These are phyloP conservation scores for Hedya salicella DNA, from an alignment of 2,888 invertebrate species.

Conservation along the genomic window DNA sequence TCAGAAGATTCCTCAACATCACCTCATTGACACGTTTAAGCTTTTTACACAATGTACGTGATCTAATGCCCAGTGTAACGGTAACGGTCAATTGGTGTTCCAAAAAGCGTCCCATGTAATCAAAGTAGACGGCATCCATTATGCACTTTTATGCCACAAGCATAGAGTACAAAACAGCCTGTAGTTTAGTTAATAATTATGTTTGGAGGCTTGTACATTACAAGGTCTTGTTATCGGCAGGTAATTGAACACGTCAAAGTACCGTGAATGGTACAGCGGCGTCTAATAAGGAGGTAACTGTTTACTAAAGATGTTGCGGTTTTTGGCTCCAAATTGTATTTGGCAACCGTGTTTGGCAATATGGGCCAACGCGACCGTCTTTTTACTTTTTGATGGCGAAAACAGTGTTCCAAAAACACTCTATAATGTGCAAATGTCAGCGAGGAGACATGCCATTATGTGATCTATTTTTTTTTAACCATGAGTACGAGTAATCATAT, in stretches of 20 bases:
- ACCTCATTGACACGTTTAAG: constrained; percentile 53
- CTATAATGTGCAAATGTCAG: too few species aligned
- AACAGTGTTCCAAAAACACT: too few species aligned
- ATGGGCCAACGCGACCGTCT: constrained; percentile 16
- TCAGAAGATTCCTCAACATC: constrained; percentile 43
- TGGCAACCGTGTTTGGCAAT: neutral
- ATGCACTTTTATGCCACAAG: constrained; percentile 14
- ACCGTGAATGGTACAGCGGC: constrained; percentile 49
- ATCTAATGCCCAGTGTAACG: constrained; percentile 57
- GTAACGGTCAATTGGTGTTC: constrained; percentile 53
- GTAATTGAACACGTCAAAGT: constrained; percentile 60
- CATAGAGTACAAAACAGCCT: constrained; percentile 27
- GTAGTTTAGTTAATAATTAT: constrained; percentile 37
- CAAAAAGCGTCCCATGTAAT: constrained; percentile 47
- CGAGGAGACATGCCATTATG: too few species aligned
- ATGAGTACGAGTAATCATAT: too few species aligned
- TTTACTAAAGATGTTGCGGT: constrained; percentile 47
- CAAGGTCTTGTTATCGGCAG: constrained; percentile 58
- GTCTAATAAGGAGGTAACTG: constrained; percentile 59
- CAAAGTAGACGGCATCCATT: constrained; percentile 17
- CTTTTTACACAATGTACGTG: constrained; percentile 57
- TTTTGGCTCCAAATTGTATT: constrained; percentile 43
- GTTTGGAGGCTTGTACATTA: constrained; percentile 49
- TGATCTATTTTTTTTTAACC: too few species aligned
- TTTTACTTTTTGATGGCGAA: constrained; percentile 1